phyloP scores from a whole-genome alignment of 1,140 invertebrate genomes.

The Tetramorium simillimum region DNA sequence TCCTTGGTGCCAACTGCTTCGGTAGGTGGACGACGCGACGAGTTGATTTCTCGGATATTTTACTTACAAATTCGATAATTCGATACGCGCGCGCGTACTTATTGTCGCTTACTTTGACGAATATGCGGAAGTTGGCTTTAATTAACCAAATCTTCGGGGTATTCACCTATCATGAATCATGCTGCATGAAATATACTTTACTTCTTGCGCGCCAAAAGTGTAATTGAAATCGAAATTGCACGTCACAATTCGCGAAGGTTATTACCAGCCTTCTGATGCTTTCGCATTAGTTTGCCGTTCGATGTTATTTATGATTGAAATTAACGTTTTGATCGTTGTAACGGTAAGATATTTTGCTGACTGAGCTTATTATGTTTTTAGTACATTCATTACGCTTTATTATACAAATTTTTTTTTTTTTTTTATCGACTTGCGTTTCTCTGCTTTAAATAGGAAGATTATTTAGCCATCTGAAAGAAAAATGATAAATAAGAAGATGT shows the following conservation, averaged over 20 bases:
- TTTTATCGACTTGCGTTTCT: background rate
- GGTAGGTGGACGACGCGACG: background rate
- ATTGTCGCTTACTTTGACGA: constrained; percentile 4
- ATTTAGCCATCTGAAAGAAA: background rate
- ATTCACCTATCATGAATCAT: constrained; percentile 2
- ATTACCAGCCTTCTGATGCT: background rate
- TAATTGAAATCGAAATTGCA: constrained; percentile 43
- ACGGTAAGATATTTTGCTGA: no score
- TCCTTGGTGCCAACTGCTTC: background rate
- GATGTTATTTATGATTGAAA: constrained; percentile 14
- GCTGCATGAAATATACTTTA: constrained; percentile 16
- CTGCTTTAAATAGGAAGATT: background rate
- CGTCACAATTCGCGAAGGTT: constrained; percentile 29
- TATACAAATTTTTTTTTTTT: background rate
- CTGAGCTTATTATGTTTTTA: background rate
- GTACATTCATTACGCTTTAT: background rate
- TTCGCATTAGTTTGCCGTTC: background rate
- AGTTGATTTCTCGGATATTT: background rate
- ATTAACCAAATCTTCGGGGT: constrained; percentile 37
- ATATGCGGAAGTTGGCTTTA: constrained; percentile 35
- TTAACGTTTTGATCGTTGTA: background rate
- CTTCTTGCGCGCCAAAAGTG: background rate
- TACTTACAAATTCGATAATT: constrained; percentile 25
- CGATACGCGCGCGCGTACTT: background rate
- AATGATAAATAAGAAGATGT: background rate